These are phyloP conservation scores for Micropoecilia bifurca DNA, from an alignment of 2,797 vertebrate species.

Conservation along the genomic window DNA sequence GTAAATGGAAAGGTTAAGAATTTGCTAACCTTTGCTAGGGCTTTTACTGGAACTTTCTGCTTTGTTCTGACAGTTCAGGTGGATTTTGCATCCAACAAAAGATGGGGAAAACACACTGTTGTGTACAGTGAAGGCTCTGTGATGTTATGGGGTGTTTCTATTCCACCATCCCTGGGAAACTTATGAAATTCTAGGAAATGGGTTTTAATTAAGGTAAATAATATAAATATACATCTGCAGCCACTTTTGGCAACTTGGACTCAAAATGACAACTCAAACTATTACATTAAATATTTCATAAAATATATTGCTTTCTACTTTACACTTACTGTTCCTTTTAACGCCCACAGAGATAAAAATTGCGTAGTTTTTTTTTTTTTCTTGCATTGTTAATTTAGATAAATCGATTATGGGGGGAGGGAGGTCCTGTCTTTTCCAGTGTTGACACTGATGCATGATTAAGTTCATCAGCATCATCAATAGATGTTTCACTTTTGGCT, in stretches of 20 bases:
- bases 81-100: neutral
- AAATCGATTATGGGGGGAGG: neutral
- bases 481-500: conserved; percentile 23
- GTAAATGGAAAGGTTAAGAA: neutral
- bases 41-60: neutral
- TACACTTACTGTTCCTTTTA: neutral
- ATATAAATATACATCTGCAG: neutral
- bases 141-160: neutral
- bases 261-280: neutral
- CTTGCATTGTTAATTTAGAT: neutral
- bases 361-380: neutral
- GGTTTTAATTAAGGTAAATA: neutral
- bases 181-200: neutral
- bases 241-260: neutral
- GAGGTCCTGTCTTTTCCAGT: neutral
- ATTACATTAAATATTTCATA: neutral
- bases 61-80: neutral
- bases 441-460: conserved; percentile 14
- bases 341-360: neutral
- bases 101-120: neutral
- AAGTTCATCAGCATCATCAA: conserved; percentile 12
- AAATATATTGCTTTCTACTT: neutral
- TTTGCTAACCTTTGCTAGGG: neutral
- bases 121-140: neutral
- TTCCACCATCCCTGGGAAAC: neutral